Evolutionary conservation across 2,888 invertebrate species (phyloP).

Genomic region (Muscina levida): DNA sequence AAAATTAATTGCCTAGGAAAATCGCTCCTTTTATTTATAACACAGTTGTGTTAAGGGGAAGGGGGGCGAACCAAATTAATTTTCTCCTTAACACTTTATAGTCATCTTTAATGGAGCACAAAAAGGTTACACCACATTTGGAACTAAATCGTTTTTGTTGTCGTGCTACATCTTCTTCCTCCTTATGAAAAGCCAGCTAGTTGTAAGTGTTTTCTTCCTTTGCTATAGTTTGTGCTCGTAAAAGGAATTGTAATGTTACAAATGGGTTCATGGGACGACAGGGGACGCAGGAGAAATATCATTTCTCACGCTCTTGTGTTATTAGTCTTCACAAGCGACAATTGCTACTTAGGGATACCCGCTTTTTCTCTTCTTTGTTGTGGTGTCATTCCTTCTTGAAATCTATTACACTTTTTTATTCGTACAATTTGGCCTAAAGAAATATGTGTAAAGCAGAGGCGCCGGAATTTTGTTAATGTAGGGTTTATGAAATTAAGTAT

Average conservation of each 20-base stretch:
- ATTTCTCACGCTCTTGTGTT: constrained; percentile 64
- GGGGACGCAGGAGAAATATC: constrained; percentile 43
- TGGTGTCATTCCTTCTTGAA: constrained; percentile 45
- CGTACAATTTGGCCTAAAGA: constrained; percentile 28
- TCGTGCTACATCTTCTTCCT: neutral
- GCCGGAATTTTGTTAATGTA: constrained; percentile 5
- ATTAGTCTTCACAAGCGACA: constrained; percentile 64
- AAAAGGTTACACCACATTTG: constrained; percentile 31
- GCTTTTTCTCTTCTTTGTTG: constrained; percentile 31
- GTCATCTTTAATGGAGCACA: constrained; percentile 29
- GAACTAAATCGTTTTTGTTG: constrained; percentile 26
- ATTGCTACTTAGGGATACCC: constrained; percentile 62
- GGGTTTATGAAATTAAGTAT: neutral
- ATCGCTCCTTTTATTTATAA: constrained; percentile 19
- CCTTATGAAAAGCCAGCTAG: constrained; percentile 10
- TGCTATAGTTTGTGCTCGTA: constrained; percentile 48
- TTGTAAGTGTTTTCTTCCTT: constrained; percentile 35
- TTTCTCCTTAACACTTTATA: constrained; percentile 10
- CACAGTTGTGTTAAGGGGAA: constrained; percentile 10
- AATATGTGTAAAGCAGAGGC: constrained; percentile 33
- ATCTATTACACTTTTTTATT: constrained; percentile 60
- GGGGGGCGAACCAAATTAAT: constrained; percentile 30
- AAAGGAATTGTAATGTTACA: constrained; percentile 53
- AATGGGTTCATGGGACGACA: constrained; percentile 35
- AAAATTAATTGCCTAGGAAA: constrained; percentile 31